phyloP scores from a whole-genome alignment of 2,113 vertebrate species.

The Cervus canadensis region DNA sequence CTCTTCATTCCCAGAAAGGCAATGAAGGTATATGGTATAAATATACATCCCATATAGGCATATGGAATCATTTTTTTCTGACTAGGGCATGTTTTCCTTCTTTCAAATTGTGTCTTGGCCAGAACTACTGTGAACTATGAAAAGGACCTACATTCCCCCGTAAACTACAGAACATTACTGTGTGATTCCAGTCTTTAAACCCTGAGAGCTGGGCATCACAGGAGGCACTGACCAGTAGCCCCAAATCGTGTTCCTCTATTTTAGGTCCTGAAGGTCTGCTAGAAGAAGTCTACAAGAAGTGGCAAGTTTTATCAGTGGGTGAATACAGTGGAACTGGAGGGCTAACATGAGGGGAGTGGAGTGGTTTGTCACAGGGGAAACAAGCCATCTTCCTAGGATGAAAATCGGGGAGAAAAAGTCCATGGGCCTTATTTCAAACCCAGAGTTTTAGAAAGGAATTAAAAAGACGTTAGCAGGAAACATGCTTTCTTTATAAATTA shows the following conservation, averaged over 20 bases:
- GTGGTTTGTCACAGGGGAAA: neutral
- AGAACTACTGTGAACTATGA: neutral
- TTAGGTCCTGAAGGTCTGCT: neutral
- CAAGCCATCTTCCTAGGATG: neutral
- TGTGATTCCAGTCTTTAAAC: neutral
- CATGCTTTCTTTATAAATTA: constrained; percentile 39
- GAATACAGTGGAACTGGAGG: neutral
- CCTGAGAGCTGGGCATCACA: neutral
- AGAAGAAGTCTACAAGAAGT: neutral
- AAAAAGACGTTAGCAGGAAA: constrained; percentile 35
- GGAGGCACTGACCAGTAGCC: neutral
- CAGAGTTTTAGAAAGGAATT: constrained; percentile 48
- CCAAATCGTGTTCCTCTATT: neutral
- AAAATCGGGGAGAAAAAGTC: neutral
- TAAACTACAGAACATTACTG: neutral
- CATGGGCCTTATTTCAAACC: constrained; percentile 25
- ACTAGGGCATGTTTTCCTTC: neutral
- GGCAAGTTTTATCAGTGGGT: neutral
- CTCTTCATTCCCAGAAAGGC: neutral
- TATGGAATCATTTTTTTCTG: neutral
- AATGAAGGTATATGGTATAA: neutral
- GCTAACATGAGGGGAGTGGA: neutral
- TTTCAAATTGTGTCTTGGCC: neutral
- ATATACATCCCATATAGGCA: neutral
- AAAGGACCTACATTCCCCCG: neutral